Evolutionary conservation across 1,140 invertebrate species (phyloP), one percentile per base, ranked within the genome.

Genomic region (Sarcophaga bullata): DNA sequence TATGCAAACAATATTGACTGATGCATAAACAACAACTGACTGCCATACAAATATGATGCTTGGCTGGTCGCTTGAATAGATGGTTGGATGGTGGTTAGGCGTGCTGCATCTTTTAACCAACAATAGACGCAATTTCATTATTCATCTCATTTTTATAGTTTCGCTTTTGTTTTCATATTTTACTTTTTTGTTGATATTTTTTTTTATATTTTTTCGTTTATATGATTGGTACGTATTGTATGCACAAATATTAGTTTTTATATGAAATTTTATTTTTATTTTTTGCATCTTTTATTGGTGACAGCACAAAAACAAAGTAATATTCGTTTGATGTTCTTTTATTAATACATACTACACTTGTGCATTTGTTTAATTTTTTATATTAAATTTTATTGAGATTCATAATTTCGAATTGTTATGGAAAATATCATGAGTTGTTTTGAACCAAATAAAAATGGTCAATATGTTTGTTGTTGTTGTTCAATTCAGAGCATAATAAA

Each of bases 1-100:
- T 68, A 68, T 68, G 62, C 62, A 68, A 68, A 68, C 62, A 68
- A 68, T 68, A 68, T 68, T n/a, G 62, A 19, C 54, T 58, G 54
- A 58, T 58, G 54, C 54, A 37, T 37, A 4, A 37, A 37, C 25
- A 37, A 4, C 4, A 37, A 37, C 25, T 37, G 25, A 37, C 25
- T 37, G 25, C 25, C 1, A 4, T 37, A 4, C n/a, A n/a, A n/a
- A n/a, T n/a, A n/a, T n/a, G 4, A 37, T 37, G 25, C 25, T 37
- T 37, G 25, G 25, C 25, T 37, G 25, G 25, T 37, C 54, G 13
- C n/a, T n/a, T n/a, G n/a, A n/a, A 58, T 58, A n/a, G 7, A 58
- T 15, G 11, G 7, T 15, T 15, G 11, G n/a, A 58, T 15, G 25
- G 25, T 13, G 54, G n/a, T 58, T n/a, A 19, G 17, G 19, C 15